Evolutionary conservation across 2,888 invertebrate species (phyloP).

Genomic region (Limnephilus marmoratus): DNA sequence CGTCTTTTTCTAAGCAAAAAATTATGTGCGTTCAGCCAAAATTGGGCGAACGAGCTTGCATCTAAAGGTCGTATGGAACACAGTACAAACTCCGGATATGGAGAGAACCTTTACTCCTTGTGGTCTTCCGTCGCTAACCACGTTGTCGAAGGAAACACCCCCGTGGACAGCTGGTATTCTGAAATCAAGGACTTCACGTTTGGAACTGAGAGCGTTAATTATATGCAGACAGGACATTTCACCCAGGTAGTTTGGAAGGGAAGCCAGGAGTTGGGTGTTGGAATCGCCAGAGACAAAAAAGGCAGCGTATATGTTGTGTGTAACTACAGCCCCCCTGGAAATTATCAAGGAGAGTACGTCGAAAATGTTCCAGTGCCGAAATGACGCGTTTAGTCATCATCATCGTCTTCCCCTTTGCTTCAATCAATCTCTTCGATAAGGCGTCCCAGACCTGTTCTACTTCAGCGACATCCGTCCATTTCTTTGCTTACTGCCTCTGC

Average conservation of each 20-base stretch:
- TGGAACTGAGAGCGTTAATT: conserved; percentile 78
- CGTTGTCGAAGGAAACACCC: conserved; percentile 81
- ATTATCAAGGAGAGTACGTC: conserved; percentile 85
- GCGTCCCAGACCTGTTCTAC: too few species aligned
- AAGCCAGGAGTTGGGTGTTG: conserved; percentile 86
- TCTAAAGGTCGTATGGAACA: conserved; percentile 83
- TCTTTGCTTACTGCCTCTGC: too few species aligned
- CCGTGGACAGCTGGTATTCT: conserved; percentile 89
- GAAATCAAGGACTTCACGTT: conserved; percentile 85
- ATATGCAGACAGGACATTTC: conserved; percentile 87
- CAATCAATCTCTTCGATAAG: too few species aligned
- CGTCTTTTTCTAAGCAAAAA: conserved; percentile 81
- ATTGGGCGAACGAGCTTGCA: conserved; percentile 84
- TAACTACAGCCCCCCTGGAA: conserved; percentile 94
- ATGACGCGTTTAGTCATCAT: neutral
- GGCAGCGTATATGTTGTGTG: conserved; percentile 91
- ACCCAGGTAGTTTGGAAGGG: conserved; percentile 91
- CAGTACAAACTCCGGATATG: conserved; percentile 86
- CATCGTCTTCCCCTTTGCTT: too few species aligned
- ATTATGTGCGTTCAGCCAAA: conserved; percentile 82
- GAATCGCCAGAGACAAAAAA: conserved; percentile 82
- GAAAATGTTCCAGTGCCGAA: conserved; percentile 78
- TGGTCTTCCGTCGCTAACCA: conserved; percentile 85
- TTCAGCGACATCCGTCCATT: too few species aligned
- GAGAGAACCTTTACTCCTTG: conserved; percentile 89